Percentiles rank a stretch among this genome's conserved stretches.
These are phyloP conservation scores for Mystacornis crossleyi DNA, from an alignment of 2,113 vertebrate species.

Conservation along the genomic window DNA sequence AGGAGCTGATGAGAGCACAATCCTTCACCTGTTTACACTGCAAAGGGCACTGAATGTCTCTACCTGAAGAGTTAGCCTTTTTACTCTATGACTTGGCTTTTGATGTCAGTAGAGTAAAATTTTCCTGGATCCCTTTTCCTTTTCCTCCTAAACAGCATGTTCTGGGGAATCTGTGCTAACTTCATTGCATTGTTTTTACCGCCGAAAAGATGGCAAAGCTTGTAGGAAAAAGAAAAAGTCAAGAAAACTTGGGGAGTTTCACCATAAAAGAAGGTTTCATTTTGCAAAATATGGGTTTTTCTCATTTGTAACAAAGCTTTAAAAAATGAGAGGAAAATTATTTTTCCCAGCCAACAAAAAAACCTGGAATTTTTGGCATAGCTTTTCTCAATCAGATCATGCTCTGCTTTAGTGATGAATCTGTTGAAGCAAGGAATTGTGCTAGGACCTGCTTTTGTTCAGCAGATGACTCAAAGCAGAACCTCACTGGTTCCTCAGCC, in stretches of 20 bases:
- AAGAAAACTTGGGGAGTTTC: background rate
- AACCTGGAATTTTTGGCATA: rapidly evolving
- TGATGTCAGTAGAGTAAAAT: background rate
- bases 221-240: background rate
- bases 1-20: background rate
- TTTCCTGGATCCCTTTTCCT: background rate
- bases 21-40: background rate
- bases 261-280: background rate
- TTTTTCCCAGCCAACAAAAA: background rate
- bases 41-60: background rate
- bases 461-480: background rate
- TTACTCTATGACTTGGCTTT: background rate
- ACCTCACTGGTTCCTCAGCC: background rate
- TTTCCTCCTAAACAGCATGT: background rate
- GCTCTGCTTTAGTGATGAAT: background rate
- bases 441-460: background rate
- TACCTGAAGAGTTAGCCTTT: background rate
- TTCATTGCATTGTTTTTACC: background rate
- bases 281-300: background rate
- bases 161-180: background rate
- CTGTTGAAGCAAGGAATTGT: background rate
- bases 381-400: background rate
- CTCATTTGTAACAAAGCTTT: background rate
- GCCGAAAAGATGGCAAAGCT: background rate
- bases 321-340: background rate